These are phyloP conservation scores for Tuberolachnus salignus DNA, from an alignment of 2,888 invertebrate species.

Conservation along the genomic window DNA sequence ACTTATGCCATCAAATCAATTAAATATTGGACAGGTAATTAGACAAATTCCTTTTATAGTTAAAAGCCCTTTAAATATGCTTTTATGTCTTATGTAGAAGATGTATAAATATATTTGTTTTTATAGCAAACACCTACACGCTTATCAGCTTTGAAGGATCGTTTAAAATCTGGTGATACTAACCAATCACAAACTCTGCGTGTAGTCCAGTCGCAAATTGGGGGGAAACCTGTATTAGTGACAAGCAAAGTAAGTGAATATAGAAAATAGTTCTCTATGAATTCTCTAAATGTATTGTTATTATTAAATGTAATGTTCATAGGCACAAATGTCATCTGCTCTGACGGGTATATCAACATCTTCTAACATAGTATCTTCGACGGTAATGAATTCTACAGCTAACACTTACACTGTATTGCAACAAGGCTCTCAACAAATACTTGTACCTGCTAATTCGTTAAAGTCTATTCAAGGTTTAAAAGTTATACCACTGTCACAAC, in stretches of 20 bases:
- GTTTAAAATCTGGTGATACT: constrained; percentile 29
- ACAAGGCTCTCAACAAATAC: constrained; percentile 66
- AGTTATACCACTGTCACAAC: constrained; percentile 67
- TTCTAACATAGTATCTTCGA: constrained; percentile 39
- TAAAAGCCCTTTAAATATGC: too few species aligned
- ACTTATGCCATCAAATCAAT: constrained; percentile 58
- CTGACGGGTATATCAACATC: constrained; percentile 43
- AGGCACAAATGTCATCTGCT: constrained; percentile 38
- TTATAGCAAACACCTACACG: constrained; percentile 38
- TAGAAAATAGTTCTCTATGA: neutral
- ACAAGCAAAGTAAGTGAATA: constrained; percentile 61
- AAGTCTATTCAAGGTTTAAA: constrained; percentile 70
- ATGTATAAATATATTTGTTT: neutral
- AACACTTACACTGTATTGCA: constrained; percentile 60
- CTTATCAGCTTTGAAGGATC: constrained; percentile 33
- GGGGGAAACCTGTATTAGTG: constrained; percentile 68
- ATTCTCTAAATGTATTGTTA: neutral
- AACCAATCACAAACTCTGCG: constrained; percentile 47
- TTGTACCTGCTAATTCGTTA: constrained; percentile 69
- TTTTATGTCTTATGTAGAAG: too few species aligned
- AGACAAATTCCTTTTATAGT: neutral
- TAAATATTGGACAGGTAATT: constrained; percentile 46
- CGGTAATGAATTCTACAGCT: constrained; percentile 58
- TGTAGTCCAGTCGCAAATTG: constrained; percentile 62
- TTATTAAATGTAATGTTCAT: neutral